These are phyloP conservation scores for Ophioderma brevispina DNA, from an alignment of 35 echinoderm and acorn worm species.

Conservation along the genomic window DNA sequence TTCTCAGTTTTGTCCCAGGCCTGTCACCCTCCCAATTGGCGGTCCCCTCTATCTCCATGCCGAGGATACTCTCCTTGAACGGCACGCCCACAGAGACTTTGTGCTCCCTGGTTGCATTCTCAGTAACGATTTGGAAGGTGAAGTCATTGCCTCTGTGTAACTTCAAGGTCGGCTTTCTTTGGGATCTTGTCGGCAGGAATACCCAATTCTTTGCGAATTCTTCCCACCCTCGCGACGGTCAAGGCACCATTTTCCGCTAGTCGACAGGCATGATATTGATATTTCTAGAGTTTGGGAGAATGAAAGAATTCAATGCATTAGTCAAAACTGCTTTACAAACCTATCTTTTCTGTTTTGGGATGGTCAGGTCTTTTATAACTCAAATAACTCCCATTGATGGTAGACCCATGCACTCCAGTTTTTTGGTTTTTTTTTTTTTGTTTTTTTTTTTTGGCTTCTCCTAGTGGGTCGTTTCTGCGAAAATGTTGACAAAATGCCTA, in stretches of 20 bases:
- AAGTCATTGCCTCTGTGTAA: not conserved
- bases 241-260: constrained; percentile 25
- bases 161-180: not conserved
- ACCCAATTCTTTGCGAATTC: not conserved
- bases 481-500: too few relatives aligned
- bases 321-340: too few relatives aligned
- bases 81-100: not conserved
- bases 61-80: constrained; percentile 11
- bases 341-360: too few relatives aligned
- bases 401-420: too few relatives aligned
- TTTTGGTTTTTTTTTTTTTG: too few relatives aligned
- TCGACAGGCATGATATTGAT: constrained; percentile 1
- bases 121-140: not conserved
- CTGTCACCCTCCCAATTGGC: constrained; percentile 51
- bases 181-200: not conserved
- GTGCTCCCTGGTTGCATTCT: not conserved
- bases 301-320: too few relatives aligned
- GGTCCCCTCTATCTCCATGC: constrained; percentile 28
- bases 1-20: constrained; percentile 37
- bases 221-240: not conserved
- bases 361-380: too few relatives aligned
- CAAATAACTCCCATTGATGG: too few relatives aligned
- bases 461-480: too few relatives aligned
- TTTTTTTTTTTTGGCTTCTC: too few relatives aligned
- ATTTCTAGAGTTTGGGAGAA: too few relatives aligned